Evolutionary conservation across 1,140 invertebrate species (phyloP), one percentile per base, ranked within the genome.

Genomic region (Caerostris darwini): DNA sequence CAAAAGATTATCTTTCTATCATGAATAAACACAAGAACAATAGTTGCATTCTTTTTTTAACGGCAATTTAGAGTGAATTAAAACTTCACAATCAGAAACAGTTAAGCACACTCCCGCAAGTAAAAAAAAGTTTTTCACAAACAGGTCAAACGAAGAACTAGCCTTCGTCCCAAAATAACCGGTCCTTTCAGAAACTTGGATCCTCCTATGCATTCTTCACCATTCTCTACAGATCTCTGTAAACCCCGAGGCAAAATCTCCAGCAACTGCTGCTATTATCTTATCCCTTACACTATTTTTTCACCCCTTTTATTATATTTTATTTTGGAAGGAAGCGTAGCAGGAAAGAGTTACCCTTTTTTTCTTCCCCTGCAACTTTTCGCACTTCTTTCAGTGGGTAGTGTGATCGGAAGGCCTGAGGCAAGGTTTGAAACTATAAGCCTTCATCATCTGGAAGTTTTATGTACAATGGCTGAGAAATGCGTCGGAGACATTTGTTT

Each of bases 261-360:
- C 5, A 61, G 58, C 86, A 61, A 64, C 86, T 88, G 34, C 61
- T 54, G 86, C 86, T 58, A 85, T 85, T 85, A 85, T 85, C 86
- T 88, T 88, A 88, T 88, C 86, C 86, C 50, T 54, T 64, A 67
- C 61, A 67, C 86, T 88, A 88, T 88, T 88, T 88, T 88, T 85
- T 88, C 34, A 34, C 86, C 53, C 59, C 19, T 88, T 88, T 67
- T 67, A 85, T 85, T 85, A 67, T 88, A 88, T 88, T 88, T 88
- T 88, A 88, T 67, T 88, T 88, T 88, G 50, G 7, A n/a, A 17
- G 34, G 7, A 34, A 5, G 71, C 5, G 7, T 12, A 86, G 57
- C 83, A 58, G 61, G 34, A 85, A 85, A 85, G 69, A 77, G 71
- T 77, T 77, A 77, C 71, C 50, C 83, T 85, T 58, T 85, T 85